Evolutionary conservation across 2,888 invertebrate species (phyloP), one percentile per base, ranked within the genome.

Genomic region (Synergus gifuensis): DNA sequence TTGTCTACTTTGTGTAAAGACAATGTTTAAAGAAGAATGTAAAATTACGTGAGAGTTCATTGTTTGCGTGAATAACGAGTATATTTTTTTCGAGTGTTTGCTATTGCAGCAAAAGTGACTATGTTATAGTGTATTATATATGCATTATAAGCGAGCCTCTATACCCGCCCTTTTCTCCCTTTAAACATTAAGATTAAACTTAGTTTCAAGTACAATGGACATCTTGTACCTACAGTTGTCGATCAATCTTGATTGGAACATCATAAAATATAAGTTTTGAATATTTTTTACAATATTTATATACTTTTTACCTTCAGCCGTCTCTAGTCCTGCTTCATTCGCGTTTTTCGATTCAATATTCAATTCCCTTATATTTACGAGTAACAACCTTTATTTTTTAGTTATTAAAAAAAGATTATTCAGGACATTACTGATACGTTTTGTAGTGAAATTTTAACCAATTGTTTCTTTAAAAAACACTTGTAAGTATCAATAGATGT

Each of bases 241-340:
- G 86, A 89, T 90, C 86, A 87, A 89, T 87, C 87, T 89, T 88
- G 88, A 88, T 84, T 87, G 86, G 89, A 90, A 89, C 88, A 87
- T 88, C 86, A 87, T 91, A 89, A 91, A 91, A 91, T 91, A 91
- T 91, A 91, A 91, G 91, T 91, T 91, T 91, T 91, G 89, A 91
- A 91, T 91, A 91, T 91, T 91, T 91, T 91, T 91, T 91, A 90
- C 88, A 90, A 89, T 83, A 88, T 54, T 79, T 82, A 83, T 79
- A 87, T 78, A 78, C 84, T 87, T 46, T 81, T 86, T 73, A 73
- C 73, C 73, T 73, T 54, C 54, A 36, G 73, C 73, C 73, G 49
- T 54, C 54, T 73, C 73, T 73, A 73, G 73, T 73, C 73, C 73
- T 49, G n/a, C 54, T 54, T 73, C 49, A 54, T 54, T 40, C 36